Evolutionary conservation across 2,113 vertebrate genomes (phyloP).

Genomic region (Daubentonia madagascariensis): DNA sequence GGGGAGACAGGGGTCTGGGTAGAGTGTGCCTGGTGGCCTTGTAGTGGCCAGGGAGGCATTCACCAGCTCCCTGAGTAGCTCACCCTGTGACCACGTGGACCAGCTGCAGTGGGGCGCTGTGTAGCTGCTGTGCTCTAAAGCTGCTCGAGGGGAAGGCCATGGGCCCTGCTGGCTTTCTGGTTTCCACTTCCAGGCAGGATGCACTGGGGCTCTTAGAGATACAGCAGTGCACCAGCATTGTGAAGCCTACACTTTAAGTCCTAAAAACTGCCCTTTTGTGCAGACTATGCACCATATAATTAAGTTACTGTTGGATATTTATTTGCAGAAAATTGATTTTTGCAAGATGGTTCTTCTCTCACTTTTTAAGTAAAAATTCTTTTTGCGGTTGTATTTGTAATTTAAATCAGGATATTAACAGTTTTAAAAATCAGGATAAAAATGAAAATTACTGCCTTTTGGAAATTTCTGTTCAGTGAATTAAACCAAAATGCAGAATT

Average conservation of each 20-base stretch:
- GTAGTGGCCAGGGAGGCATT: neutral
- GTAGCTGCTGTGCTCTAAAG: neutral
- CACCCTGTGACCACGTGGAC: neutral
- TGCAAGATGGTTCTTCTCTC: neutral
- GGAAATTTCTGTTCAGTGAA: neutral
- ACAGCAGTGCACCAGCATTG: rapidly evolving
- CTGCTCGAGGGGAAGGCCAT: neutral
- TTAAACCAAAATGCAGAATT: neutral
- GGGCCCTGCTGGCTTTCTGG: neutral
- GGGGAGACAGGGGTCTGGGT: neutral
- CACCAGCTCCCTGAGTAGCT: neutral
- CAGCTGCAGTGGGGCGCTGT: rapidly evolving
- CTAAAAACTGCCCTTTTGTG: rapidly evolving
- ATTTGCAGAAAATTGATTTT: neutral
- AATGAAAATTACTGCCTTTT: neutral
- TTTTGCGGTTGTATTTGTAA: neutral
- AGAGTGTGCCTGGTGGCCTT: neutral
- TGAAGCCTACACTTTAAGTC: rapidly evolving
- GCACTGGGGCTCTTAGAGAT: neutral
- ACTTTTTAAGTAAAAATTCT: neutral
- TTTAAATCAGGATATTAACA: neutral
- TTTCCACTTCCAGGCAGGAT: neutral
- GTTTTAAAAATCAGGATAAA: neutral
- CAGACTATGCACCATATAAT: rapidly evolving
- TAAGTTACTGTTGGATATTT: neutral